These are phyloP conservation scores for Zingel zingel DNA, from an alignment of 2,113 vertebrate species.

Conservation along the genomic window DNA sequence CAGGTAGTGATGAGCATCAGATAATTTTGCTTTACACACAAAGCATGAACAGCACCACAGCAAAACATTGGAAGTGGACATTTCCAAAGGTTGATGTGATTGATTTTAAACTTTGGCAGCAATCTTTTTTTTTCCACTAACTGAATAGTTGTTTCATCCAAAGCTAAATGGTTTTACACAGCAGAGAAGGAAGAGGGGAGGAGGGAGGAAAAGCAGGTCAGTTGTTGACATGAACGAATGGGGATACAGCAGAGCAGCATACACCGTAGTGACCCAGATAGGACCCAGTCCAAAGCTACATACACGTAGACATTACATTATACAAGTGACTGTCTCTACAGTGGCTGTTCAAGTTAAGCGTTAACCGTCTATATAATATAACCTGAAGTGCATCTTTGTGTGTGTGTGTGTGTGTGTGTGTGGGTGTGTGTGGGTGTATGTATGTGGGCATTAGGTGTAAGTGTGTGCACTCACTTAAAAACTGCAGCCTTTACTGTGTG, in stretches of 20 bases:
- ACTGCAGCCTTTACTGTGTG: not conserved
- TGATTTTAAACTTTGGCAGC: conserved; percentile 69
- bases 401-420: not conserved
- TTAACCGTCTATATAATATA: not conserved
- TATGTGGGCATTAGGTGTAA: not conserved
- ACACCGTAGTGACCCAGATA: conserved; percentile 76
- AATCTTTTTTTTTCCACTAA: conserved; percentile 53
- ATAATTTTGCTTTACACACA: conserved; percentile 13
- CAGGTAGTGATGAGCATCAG: not conserved
- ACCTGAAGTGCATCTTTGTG: not conserved
- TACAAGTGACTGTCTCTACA: not conserved
- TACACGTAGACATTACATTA: not conserved
- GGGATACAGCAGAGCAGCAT: conserved; percentile 58
- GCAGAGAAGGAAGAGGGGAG: conserved; percentile 52
- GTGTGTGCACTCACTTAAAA: not conserved
- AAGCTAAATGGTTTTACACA: conserved; percentile 77
- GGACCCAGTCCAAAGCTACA: conserved; percentile 41
- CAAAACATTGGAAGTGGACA: conserved; percentile 58
- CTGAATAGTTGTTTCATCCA: conserved; percentile 70
- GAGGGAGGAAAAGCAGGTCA: conserved; percentile 80
- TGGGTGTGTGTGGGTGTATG: not conserved
- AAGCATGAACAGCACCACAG: not conserved
- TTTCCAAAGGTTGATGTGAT: conserved; percentile 73
- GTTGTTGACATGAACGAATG: conserved; percentile 81
- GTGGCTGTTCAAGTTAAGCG: not conserved